A percentile compares a stretch with the other conserved stretches of the same genome.
phyloP scores from a whole-genome alignment of 2,888 invertebrate species.

The Pachydiplax longipennis region DNA sequence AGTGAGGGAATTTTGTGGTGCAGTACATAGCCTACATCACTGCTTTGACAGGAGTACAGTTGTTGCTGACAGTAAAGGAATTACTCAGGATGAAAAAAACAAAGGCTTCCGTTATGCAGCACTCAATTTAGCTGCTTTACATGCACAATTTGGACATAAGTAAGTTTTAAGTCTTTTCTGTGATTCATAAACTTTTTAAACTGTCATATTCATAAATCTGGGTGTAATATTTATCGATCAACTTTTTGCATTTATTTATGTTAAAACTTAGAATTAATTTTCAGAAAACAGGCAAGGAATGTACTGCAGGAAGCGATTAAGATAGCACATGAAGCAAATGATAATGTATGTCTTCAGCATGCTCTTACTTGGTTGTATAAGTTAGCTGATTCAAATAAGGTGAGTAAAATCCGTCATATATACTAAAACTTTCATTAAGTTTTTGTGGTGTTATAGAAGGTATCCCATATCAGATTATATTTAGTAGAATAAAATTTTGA shows the following conservation, averaged over 20 bases:
- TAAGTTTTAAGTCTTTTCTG: constrained; percentile 56
- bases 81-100: constrained; percentile 57
- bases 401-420: constrained; percentile 49
- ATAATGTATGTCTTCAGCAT: constrained; percentile 84
- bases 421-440: background rate
- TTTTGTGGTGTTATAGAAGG: background rate
- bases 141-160: constrained; percentile 85
- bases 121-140: constrained; percentile 87
- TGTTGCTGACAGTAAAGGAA: constrained; percentile 60
- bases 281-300: constrained; percentile 77
- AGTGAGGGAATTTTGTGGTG: constrained; percentile 86
- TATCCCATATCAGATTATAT: too few relatives aligned
- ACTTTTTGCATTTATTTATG: background rate
- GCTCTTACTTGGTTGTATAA: constrained; percentile 84
- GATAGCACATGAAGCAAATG: constrained; percentile 87
- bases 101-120: constrained; percentile 86
- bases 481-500: too few relatives aligned
- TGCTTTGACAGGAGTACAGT: constrained; percentile 75
- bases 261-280: constrained; percentile 49
- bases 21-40: constrained; percentile 79
- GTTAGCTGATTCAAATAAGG: constrained; percentile 62
- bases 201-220: background rate
- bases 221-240: background rate
- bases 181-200: background rate
- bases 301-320: constrained; percentile 87